These are phyloP conservation scores for Scytalopus superciliaris DNA, from an alignment of 2,113 vertebrate genomes.

Conservation along the genomic window DNA sequence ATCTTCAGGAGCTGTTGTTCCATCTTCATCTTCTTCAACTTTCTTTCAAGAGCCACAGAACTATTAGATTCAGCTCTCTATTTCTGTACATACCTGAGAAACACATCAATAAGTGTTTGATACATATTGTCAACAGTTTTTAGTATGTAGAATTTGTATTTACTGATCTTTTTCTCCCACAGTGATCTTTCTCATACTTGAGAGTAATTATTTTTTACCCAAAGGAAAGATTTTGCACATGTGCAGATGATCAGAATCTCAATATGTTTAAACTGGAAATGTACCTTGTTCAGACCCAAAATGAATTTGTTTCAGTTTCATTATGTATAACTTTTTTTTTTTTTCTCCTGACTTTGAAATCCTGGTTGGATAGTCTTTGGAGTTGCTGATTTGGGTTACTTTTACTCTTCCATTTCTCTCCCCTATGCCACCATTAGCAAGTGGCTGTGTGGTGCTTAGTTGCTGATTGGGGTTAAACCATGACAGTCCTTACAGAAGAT, in stretches of 20 bases:
- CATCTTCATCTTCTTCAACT: background rate
- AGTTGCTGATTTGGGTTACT: background rate
- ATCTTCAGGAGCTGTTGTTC: background rate
- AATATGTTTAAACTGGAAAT: background rate
- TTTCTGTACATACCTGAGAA: background rate
- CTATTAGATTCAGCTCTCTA: background rate
- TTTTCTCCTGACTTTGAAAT: background rate
- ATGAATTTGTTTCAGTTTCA: background rate
- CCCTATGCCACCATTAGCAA: rapidly evolving
- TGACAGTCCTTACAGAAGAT: background rate
- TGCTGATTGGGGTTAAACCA: background rate
- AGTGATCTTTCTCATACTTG: background rate
- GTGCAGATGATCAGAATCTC: background rate
- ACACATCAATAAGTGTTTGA: background rate
- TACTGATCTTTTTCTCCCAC: background rate
- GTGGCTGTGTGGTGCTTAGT: background rate
- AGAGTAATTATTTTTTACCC: background rate
- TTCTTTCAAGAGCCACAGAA: background rate
- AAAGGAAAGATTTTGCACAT: background rate
- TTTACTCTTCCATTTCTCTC: background rate
- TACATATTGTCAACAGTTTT: background rate
- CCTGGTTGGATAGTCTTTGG: background rate
- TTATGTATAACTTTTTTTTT: background rate
- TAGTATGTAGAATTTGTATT: background rate
- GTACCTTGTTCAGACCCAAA: background rate